Conservation (phyloP, 1,140 invertebrate species). For the Caligus rogercresseyi region DNA sequence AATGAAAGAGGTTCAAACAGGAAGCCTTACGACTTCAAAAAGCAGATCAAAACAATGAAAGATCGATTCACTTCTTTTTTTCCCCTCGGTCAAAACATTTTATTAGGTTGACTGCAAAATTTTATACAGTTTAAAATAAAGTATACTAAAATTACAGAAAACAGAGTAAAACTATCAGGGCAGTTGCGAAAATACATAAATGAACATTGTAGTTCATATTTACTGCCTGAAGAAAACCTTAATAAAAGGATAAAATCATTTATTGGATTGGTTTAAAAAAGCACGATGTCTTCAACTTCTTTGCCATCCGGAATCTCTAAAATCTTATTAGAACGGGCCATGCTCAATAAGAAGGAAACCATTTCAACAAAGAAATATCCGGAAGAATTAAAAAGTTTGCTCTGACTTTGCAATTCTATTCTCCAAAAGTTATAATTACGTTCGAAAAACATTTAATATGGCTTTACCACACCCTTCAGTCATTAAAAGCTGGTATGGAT, state of each 20-base stretch:
- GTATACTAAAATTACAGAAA: too few species aligned
- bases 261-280: background rate
- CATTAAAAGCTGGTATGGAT: conserved; percentile 1
- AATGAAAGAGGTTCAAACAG: background rate
- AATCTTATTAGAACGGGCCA: background rate
- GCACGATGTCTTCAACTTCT: background rate
- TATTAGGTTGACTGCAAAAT: too few species aligned
- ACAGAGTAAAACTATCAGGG: too few species aligned
- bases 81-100: too few species aligned
- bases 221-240: too few species aligned
- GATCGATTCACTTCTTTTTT: too few species aligned
- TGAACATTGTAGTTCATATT: too few species aligned
- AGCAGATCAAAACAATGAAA: background rate
- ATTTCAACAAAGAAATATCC: conserved; percentile 1
- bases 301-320: background rate
- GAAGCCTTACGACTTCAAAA: background rate
- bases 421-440: conserved; percentile 3
- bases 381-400: conserved; percentile 4
- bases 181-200: too few species aligned
- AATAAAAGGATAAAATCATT: background rate
- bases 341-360: background rate
- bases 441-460: background rate
- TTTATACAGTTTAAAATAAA: too few species aligned
- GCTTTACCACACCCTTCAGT: background rate
- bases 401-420: conserved; percentile 4